Evolutionary conservation across 2,888 invertebrate species (phyloP).

Genomic region (Sinopyrophorus schimmeli): DNA sequence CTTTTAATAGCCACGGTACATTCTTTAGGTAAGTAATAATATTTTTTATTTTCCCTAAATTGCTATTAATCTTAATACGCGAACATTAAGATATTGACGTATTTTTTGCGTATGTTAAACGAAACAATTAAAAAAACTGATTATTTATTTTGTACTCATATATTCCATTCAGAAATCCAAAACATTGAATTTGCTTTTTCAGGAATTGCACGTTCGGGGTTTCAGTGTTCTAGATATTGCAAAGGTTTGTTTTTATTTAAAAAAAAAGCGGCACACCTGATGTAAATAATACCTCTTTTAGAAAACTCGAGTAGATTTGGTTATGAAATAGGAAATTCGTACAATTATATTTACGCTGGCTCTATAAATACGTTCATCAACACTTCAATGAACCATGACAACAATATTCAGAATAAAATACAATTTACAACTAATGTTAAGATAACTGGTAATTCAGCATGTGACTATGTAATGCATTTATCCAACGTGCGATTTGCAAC

Average conservation of each 20-base stretch:
- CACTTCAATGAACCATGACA: conserved; percentile 2
- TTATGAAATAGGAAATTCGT: conserved; percentile 31
- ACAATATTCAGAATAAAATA: conserved; percentile 24
- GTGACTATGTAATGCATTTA: conserved; percentile 35
- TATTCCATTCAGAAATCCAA: no score
- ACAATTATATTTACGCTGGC: conserved; percentile 33
- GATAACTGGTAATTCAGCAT: conserved; percentile 29
- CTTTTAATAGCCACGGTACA: conserved; percentile 11
- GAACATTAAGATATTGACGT: conserved; percentile 7
- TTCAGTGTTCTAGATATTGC: conserved; percentile 38
- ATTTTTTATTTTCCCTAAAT: conserved; percentile 2
- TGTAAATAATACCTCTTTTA: conserved; percentile 16
- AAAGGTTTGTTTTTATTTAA: conserved; percentile 31
- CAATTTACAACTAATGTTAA: conserved; percentile 24
- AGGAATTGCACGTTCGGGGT: conserved; percentile 11
- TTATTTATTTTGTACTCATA: no score
- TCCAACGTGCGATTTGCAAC: conserved; percentile 7
- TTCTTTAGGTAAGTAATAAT: conserved; percentile 14
- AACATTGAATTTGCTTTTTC: no score
- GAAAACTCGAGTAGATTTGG: conserved; percentile 33
- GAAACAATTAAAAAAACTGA: no score
- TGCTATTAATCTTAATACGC: neutral
- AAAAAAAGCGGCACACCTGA: neutral
- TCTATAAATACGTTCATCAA: conserved; percentile 25
- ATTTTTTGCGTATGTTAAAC: conserved; percentile 4